Base-by-base conservation (phyloP, 2,113 vertebrate species). In the Craseonycteris thonglongyai region DNA sequence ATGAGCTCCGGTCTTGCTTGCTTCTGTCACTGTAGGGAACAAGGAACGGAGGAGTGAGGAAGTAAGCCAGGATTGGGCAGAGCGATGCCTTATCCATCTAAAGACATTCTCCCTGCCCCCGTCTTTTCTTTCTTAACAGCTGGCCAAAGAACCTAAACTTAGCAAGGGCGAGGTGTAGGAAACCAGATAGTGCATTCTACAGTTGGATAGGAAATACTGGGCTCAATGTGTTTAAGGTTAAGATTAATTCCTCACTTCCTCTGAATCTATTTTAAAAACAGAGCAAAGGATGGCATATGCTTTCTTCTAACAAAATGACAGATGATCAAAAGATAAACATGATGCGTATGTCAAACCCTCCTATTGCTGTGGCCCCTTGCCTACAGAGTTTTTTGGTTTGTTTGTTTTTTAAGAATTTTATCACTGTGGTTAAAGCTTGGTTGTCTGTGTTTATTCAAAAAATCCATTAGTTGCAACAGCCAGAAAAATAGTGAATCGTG, bases 211-310 rank as follows among this genome's bases (percentile, higher is more conserved):
- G 98, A 98, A 98, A 98, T 98, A 97, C 96, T 97, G 97, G 97
- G 98, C 98, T 98, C 98, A 98, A 97, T 98, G 98, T 98, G 98
- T 98, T 97, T 97, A 97, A 98, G 98, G 98, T 97, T 96, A 95
- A 98, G 98, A 98, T 98, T 98, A 98, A 98, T 97, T 97, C 98
- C 97, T 92, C 85, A 98, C 98, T 98, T 98, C 98, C 98, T 98
- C 54, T 96, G 87, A 80, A 89, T 97, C 98, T 98, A 98, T 98
- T 98, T 98, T 98, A 97, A 98, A 97, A 98, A 58, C 7, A 97
- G 98, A 97, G 97, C 97, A 98, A 98, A 98, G 86, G 98, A 98
- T 98, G 98, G 97, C 97, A 97, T 96, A 96, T 97, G 98, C 97
- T 97, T 96, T 97, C 97, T 98, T 97, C 97, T 97, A 97, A 95